Base-by-base conservation (phyloP, 2,113 vertebrate species). In the Bettongia penicillata region DNA sequence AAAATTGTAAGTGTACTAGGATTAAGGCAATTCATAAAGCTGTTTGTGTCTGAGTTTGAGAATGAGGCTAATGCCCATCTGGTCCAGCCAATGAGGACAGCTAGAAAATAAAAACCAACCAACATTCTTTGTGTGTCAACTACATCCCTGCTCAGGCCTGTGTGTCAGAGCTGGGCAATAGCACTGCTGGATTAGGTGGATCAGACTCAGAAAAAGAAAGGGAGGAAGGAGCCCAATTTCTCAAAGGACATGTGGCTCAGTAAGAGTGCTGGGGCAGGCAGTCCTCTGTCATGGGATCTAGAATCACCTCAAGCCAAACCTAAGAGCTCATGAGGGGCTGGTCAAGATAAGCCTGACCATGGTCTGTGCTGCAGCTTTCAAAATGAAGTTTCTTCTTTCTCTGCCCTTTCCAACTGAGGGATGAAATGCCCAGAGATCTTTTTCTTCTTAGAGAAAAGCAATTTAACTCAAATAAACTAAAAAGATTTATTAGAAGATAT, bases 401-500 rank as follows among this genome's bases (percentile, higher is more conserved):
- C 68, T 84, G 19, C 43, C 68, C 37, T 84, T 43, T 23, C n/a
- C n/a, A 84, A 43, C n/a, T 84, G 19, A 43, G 68, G n/a, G n/a
- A 84, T 84, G 68, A 84, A 43, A 84, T 43, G 68, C 5, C 19
- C 14, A 77, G 37, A 77, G 37, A 77, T n/a, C 37, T 77, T 77
- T 77, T 77, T 77, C 68, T 84, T 6, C 19, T 43, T 7, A 89
- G 19, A 61, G 49, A 97, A 96, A 6, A 91, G 43, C 11, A 53
- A 53, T n/a, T 90, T 50, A 91, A 91, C 61, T 43, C 95, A 94
- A 96, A 95, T 55, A 94, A 93, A 93, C 96, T 94, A 55, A 94
- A 94, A 89, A 47, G 23, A 96, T 98, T 98, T 98, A 98, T 98
- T 98, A 98, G 93, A 98, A 98, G 98, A 96, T 96, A 98, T 53